Conservation (phyloP, 2,797 vertebrate genomes). For the Staurois parvus region DNA sequence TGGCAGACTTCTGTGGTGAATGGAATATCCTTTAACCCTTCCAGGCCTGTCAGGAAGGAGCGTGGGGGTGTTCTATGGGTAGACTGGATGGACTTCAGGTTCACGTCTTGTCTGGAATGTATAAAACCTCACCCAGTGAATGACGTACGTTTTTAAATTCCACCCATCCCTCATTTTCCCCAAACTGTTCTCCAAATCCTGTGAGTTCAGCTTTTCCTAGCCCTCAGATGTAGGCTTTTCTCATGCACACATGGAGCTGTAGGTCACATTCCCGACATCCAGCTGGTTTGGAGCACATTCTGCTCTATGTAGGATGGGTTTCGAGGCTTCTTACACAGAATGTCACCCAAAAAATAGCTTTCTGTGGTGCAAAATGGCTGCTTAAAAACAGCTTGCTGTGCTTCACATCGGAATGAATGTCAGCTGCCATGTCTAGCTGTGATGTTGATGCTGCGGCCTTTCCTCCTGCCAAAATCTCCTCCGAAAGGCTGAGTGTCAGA, state of each 20-base stretch:
- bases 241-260: neutral
- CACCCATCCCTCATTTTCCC: neutral
- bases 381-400: too few relatives aligned
- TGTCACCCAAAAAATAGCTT: too few relatives aligned
- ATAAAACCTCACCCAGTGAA: slow-evolving; percentile 23
- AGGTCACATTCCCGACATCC: slow-evolving; percentile 10
- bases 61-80: slow-evolving; percentile 19
- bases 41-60: slow-evolving; percentile 1
- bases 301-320: neutral
- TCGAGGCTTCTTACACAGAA: too few relatives aligned
- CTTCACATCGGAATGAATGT: too few relatives aligned
- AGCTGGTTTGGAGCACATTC: neutral
- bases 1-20: slow-evolving; percentile 1
- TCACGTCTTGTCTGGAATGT: slow-evolving; percentile 41
- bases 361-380: too few relatives aligned
- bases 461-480: too few relatives aligned
- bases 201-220: neutral
- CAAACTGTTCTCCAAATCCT: neutral
- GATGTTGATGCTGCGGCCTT: too few relatives aligned
- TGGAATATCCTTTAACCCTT: slow-evolving; percentile 38
- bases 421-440: too few relatives aligned
- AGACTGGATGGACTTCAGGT: slow-evolving; percentile 21
- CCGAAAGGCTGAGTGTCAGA: too few relatives aligned
- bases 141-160: neutral
- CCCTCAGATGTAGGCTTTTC: neutral